Percentiles rank a stretch among this genome's conserved stretches.
Evolutionary conservation across 2,113 vertebrate genomes (phyloP).

Genomic region (Nanorana parkeri): DNA sequence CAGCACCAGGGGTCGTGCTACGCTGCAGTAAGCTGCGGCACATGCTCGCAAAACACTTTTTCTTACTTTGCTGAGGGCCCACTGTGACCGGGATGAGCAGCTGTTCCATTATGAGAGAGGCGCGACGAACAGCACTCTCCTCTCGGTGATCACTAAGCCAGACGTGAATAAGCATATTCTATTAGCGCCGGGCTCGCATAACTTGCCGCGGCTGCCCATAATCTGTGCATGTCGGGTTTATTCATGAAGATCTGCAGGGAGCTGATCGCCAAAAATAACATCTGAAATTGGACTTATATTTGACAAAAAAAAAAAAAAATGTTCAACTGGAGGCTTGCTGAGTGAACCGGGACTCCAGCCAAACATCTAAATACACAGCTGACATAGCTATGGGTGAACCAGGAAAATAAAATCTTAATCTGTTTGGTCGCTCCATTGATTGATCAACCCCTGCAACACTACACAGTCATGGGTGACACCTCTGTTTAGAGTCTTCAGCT

Average conservation of each 20-base stretch:
- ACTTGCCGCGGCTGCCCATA: neutral
- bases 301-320: too few relatives aligned
- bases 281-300: too few relatives aligned
- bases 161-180: conserved; percentile 48
- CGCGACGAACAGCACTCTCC: neutral
- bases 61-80: conserved; percentile 39
- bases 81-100: conserved; percentile 48
- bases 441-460: too few relatives aligned
- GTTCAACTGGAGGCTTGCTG: too few relatives aligned
- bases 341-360: too few relatives aligned
- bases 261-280: neutral
- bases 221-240: neutral
- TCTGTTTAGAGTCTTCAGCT: too few relatives aligned
- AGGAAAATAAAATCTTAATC: too few relatives aligned
- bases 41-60: conserved; percentile 15
- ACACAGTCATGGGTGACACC: too few relatives aligned
- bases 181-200: conserved; percentile 12
- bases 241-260: neutral
- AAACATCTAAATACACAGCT: too few relatives aligned
- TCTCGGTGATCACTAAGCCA: conserved; percentile 34
- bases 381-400: too few relatives aligned
- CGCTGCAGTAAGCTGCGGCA: conserved; percentile 14
- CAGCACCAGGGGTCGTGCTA: neutral
- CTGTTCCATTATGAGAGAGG: conserved; percentile 37
- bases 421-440: too few relatives aligned